Evolutionary conservation across 2,888 invertebrate species (phyloP), one percentile per base, ranked within the genome.

Genomic region (Harpagoxenus sublaevis): DNA sequence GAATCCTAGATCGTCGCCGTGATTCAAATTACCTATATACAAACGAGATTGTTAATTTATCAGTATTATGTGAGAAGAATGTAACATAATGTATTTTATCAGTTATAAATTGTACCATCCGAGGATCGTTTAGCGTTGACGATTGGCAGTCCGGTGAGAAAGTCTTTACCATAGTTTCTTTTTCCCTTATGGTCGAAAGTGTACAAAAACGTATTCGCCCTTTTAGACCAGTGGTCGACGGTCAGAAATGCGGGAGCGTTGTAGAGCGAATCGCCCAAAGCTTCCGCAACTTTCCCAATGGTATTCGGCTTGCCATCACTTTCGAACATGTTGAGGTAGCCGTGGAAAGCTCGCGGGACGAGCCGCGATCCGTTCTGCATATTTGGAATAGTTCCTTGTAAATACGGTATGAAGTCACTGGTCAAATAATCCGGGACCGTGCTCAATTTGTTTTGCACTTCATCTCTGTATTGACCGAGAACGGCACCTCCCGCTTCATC

Each of bases 211-310:
- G 97, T 96, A 0, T 97, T 96, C 0, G 96, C 96, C 68, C 95
- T 94, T 85, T 97, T 96, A 0, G 95, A 93, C 98, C 98, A 98
- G n/a, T 96, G 95, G 87, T 97, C 95, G 0, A 97, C 97, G 6
- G 97, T 97, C 71, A 97, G 95, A 92, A 97, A 97, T 0, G 97
- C 97, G 1, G 98, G 98, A 75, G 97, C 96, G 93, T 97, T 98
- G 92, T 97, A 98, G 28, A 98, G 93, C 0, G 97, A 97, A 93
- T 98, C 98, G 39, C 96, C 95, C 88, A 97, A 96, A 77, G 96
- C 96, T 94, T 97, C 96, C 9, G 96, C 95, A 15, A 97, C 96
- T 92, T 96, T 96, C 2, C 95, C 92, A 5, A 97, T 94, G 15
- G 96, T 96, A 87, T 96, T 96, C 1, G 35, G n/a, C 2, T 3